Evolutionary conservation across 2,888 invertebrate genomes (phyloP).

Genomic region (Ctenicera cuprea): DNA sequence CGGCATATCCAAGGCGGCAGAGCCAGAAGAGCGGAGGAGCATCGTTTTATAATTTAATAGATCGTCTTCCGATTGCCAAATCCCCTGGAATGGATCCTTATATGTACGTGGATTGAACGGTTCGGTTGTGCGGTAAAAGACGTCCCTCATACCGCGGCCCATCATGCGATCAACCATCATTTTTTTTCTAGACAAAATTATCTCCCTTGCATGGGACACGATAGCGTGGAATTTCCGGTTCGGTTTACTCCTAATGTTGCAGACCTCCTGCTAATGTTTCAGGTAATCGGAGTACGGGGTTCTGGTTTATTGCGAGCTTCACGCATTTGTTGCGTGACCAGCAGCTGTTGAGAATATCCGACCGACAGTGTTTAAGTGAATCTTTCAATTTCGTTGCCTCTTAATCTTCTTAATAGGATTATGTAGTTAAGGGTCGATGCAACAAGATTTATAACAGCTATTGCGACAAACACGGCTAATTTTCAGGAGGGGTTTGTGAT

Average conservation of each 20-base stretch:
- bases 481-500: not conserved
- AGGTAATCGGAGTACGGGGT: too few relatives aligned
- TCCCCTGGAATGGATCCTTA: slow-evolving; percentile 26
- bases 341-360: slow-evolving; percentile 20
- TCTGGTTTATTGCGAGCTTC: not conserved
- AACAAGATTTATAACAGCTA: slow-evolving; percentile 18
- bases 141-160: not conserved
- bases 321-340: slow-evolving; percentile 23
- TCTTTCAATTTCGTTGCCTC: slow-evolving; percentile 35
- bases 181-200: not conserved
- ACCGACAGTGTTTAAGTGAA: slow-evolving; percentile 24
- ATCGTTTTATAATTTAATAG: slow-evolving; percentile 39
- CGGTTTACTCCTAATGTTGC: too few relatives aligned
- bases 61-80: slow-evolving; percentile 38
- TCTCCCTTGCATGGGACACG: not conserved
- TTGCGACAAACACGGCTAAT: slow-evolving; percentile 14
- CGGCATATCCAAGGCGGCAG: slow-evolving; percentile 17
- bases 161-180: not conserved
- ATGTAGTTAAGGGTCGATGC: slow-evolving; percentile 18
- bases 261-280: too few relatives aligned
- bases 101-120: slow-evolving; percentile 13
- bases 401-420: slow-evolving; percentile 35
- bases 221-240: too few relatives aligned
- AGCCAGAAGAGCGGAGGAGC: slow-evolving; percentile 28
- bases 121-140: slow-evolving; percentile 7